Percentiles rank a stretch among this genome's conserved stretches.
Conservation (phyloP, 2,113 vertebrate genomes). For the Hystrix brachyura region DNA sequence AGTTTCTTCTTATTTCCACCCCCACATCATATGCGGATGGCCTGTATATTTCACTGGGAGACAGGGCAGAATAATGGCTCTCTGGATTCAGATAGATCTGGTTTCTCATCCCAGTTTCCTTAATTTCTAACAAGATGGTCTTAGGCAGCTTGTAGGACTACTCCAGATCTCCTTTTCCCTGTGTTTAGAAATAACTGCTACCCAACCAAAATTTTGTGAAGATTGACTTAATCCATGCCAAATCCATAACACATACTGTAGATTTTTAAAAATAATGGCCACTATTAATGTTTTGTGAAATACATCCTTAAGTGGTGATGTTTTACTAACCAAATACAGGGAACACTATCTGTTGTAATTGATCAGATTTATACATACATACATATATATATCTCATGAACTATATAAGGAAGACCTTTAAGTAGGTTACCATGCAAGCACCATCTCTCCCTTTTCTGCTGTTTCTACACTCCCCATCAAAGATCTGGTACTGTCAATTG, state of each 20-base stretch:
- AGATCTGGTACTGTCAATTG: slow-evolving; percentile 30
- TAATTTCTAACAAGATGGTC: neutral
- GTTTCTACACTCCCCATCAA: neutral
- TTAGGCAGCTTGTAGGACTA: neutral
- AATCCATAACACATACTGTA: neutral
- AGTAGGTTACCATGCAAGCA: neutral
- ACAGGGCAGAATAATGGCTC: neutral
- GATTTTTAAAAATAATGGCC: slow-evolving; percentile 1
- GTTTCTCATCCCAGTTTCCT: neutral
- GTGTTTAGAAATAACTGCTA: neutral
- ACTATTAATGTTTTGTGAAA: slow-evolving; percentile 1
- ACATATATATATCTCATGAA: neutral
- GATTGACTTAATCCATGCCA: neutral
- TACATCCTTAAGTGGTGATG: neutral
- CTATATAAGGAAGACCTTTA: neutral
- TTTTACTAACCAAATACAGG: slow-evolving; percentile 19
- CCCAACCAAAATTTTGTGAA: neutral
- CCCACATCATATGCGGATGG: neutral
- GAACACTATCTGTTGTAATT: slow-evolving; percentile 9
- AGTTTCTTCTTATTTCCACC: slow-evolving; percentile 29
- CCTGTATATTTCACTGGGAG: neutral
- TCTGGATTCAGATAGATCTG: neutral
- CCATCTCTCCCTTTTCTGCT: neutral
- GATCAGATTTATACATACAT: neutral
- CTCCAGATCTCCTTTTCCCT: neutral